Percentiles rank a stretch among this genome's conserved stretches.
Evolutionary conservation across 2,888 invertebrate genomes (phyloP).

Genomic region (Micropterix aruncella): DNA sequence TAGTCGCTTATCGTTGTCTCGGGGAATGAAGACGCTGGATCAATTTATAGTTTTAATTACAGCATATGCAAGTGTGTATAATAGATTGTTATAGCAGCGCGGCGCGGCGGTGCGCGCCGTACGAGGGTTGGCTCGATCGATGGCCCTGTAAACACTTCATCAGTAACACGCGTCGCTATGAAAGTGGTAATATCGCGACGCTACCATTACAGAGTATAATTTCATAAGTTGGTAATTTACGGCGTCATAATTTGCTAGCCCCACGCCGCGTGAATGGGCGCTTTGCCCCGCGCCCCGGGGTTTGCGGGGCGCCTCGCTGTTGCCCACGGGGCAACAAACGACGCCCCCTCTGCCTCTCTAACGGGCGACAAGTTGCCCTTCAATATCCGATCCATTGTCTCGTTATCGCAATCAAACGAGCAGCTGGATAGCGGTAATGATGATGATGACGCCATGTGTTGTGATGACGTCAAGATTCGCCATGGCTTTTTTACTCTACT

Average conservation of each 20-base stretch:
- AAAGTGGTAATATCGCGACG: slow-evolving; percentile 1
- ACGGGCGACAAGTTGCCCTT: no score
- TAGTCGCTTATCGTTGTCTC: no score
- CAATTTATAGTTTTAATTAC: no score
- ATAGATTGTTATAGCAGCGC: not conserved
- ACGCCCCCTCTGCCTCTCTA: no score
- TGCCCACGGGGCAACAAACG: no score
- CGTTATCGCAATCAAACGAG: no score
- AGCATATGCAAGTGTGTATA: no score
- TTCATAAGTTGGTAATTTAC: slow-evolving; percentile 3
- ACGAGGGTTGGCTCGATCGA: not conserved
- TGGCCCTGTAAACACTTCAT: not conserved
- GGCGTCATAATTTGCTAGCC: slow-evolving; percentile 1
- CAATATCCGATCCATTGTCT: not conserved
- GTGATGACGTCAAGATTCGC: no score
- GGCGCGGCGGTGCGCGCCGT: not conserved
- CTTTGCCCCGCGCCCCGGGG: slow-evolving; percentile 5
- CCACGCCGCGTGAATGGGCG: slow-evolving; percentile 3
- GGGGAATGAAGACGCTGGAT: no score
- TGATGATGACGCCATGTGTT: not conserved
- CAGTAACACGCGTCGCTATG: not conserved
- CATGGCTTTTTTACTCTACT: no score
- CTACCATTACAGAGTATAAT: not conserved
- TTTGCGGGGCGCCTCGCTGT: no score
- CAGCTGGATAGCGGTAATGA: not conserved